Percentiles rank a stretch among this genome's conserved stretches.
These are phyloP conservation scores for Bufo bufo DNA, from an alignment of 2,113 vertebrate genomes.

Conservation along the genomic window DNA sequence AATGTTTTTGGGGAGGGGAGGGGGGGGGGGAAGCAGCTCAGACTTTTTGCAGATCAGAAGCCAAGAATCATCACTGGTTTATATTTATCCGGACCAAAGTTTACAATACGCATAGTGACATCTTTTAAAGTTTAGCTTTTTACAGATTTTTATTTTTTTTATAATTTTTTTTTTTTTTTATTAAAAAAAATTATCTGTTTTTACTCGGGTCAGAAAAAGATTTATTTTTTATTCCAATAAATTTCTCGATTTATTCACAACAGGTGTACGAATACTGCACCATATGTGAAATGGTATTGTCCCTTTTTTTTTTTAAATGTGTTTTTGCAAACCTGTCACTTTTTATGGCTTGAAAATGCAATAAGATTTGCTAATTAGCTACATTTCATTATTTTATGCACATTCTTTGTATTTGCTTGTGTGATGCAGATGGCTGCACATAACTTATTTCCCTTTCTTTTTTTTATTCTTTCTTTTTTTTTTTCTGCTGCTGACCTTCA, in stretches of 20 bases:
- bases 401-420: neutral
- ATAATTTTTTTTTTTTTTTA: conserved; percentile 26
- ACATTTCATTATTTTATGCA: conserved; percentile 33
- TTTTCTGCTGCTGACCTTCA: conserved; percentile 12
- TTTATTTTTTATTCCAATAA: neutral
- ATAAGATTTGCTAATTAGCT: conserved; percentile 33
- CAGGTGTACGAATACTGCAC: conserved; percentile 17
- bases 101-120: conserved; percentile 65
- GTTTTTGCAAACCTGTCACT: conserved; percentile 21
- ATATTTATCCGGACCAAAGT: neutral
- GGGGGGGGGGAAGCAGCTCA: neutral
- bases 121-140: conserved; percentile 80
- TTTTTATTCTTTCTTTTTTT: neutral
- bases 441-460: neutral
- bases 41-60: neutral
- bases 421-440: conserved; percentile 23
- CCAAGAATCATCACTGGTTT: neutral
- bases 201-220: neutral
- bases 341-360: conserved; percentile 22
- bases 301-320: neutral
- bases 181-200: neutral
- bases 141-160: conserved; percentile 57
- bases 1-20: neutral
- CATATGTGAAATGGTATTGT: neutral
- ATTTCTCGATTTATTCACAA: neutral